phyloP scores from a whole-genome alignment of 2,797 vertebrate genomes.

The Urosaurus nigricauda region DNA sequence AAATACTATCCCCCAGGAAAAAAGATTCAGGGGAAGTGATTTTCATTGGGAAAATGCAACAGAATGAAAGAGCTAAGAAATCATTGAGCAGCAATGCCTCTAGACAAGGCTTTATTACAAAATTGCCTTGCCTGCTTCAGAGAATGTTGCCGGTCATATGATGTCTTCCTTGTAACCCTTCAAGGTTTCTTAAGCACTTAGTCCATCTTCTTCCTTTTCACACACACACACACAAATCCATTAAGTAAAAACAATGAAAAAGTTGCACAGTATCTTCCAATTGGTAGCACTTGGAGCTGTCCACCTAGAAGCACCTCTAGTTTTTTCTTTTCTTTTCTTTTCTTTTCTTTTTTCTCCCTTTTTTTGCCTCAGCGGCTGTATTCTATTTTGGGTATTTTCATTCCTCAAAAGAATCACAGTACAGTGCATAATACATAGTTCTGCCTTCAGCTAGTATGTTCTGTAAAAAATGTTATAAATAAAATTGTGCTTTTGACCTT shows the following conservation, averaged over 20 bases:
- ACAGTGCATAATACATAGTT: not conserved
- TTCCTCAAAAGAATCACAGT: not conserved
- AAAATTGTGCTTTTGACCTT: slow-evolving; percentile 10
- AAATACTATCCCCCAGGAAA: not conserved
- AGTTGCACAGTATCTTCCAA: not conserved
- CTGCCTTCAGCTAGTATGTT: slow-evolving; percentile 4
- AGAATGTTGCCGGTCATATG: not conserved
- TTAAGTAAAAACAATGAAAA: not conserved
- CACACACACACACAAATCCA: not conserved
- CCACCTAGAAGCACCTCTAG: not conserved
- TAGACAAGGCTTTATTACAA: not conserved
- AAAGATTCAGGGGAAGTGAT: not conserved
- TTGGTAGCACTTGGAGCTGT: not conserved
- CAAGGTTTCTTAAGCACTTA: not conserved
- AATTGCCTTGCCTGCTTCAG: not conserved
- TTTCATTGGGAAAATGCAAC: not conserved
- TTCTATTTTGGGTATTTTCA: not conserved
- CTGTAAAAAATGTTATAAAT: not conserved
- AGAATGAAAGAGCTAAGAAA: not conserved
- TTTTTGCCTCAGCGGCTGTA: not conserved
- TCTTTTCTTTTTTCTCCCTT: no score
- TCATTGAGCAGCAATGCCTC: not conserved
- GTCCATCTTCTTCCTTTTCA: not conserved
- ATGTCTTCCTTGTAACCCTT: not conserved
- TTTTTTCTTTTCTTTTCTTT: not conserved